Conservation (phyloP, 2,888 invertebrate species). For the Caradrina clavipalpis region DNA sequence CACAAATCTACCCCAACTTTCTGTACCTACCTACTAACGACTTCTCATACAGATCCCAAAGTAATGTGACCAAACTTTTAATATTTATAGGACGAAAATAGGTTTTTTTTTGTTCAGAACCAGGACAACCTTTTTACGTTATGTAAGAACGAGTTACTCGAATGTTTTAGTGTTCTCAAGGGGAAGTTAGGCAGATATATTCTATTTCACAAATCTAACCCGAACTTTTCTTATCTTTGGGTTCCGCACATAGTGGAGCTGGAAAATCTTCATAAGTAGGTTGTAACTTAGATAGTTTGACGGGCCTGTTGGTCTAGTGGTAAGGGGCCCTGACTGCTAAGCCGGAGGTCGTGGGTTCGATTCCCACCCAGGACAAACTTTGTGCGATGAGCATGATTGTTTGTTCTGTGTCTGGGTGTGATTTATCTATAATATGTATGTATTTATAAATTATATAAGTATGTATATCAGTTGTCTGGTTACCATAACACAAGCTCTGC, state of each 20-base stretch:
- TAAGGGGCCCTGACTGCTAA: no score
- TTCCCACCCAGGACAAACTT: no score
- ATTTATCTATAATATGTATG: no score
- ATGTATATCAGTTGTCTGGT: no score
- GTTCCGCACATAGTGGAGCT: constrained; percentile 14
- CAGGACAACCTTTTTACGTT: constrained; percentile 39
- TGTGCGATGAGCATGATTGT: no score
- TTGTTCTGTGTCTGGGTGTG: no score
- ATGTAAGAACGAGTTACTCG: constrained; percentile 42
- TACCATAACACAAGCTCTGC: no score
- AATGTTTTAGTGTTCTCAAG: constrained; percentile 51
- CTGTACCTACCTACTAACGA: constrained; percentile 15
- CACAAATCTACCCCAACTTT: constrained; percentile 9
- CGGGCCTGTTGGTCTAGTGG: no score
- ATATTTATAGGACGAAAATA: constrained; percentile 39
- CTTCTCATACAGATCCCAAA: constrained; percentile 11
- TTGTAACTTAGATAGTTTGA: no score
- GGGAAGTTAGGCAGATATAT: constrained; percentile 51
- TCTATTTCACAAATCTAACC: constrained; percentile 58
- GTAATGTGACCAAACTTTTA: constrained; percentile 39
- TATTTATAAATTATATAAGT: no score
- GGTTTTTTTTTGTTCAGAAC: constrained; percentile 21
- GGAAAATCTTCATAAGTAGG: neutral
- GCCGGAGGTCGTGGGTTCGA: no score
- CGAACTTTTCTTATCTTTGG: constrained; percentile 7